Conservation (phyloP, 2,797 vertebrate genomes). For the Micropoecilia bifurca region DNA sequence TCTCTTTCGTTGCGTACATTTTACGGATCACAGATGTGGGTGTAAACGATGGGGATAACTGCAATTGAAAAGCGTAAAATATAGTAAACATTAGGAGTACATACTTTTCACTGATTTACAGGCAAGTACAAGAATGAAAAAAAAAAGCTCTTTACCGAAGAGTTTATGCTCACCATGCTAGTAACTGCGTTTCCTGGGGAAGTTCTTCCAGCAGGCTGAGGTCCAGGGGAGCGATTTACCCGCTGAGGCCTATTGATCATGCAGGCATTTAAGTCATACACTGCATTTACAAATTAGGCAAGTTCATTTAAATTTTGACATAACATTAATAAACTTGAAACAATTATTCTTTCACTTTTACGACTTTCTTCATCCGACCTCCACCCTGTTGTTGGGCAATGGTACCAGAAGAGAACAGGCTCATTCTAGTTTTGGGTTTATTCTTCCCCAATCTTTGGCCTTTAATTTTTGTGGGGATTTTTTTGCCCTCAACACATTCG, state of each 20-base stretch:
- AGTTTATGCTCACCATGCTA: conserved; percentile 89
- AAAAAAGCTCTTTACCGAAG: neutral
- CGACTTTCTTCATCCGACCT: too few relatives aligned
- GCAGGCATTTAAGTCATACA: conserved; percentile 15
- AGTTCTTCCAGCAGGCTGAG: conserved; percentile 85
- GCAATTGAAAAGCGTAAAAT: neutral
- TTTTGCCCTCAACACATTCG: neutral
- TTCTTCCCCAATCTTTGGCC: neutral
- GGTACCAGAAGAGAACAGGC: neutral
- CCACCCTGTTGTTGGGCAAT: neutral
- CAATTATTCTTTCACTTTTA: neutral
- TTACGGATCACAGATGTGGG: conserved; percentile 99
- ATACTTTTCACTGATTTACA: neutral
- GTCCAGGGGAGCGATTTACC: conserved; percentile 89
- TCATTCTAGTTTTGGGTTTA: neutral
- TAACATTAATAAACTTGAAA: neutral
- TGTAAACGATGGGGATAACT: conserved; percentile 97
- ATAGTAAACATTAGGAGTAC: neutral
- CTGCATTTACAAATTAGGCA: neutral
- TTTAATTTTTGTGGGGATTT: neutral
- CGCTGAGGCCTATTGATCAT: conserved; percentile 81
- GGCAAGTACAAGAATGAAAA: neutral
- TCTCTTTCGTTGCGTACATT: conserved; percentile 99
- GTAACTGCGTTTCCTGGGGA: conserved; percentile 91
- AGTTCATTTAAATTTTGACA: neutral